Evolutionary conservation across 2,888 invertebrate species (phyloP), one percentile per base, ranked within the genome.

Genomic region (Exocentrus adspersus): DNA sequence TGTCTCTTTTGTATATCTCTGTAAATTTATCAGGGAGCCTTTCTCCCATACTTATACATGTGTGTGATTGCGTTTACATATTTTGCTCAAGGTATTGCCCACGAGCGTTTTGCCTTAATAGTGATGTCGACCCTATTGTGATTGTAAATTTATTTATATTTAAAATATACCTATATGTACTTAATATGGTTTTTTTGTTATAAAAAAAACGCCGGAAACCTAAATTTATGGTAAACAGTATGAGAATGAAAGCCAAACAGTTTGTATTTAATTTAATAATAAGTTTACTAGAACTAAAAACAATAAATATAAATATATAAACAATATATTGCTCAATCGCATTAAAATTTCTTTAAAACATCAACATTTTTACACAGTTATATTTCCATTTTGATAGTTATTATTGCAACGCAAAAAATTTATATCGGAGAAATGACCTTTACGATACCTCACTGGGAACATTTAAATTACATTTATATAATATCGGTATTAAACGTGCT

Each of bases 81-180:
- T 64, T 30, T 63, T 58, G 53, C 63, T 66, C 52, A 46, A 56
- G 41, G 56, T 46, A 41, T 21, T 20, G 43, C 41, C 65, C 68
- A 48, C 57, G 69, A 72, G 68, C 65, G 71, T 62, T 41, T 62
- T 56, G 62, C 62, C 67, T 65, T 62, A 46, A 68, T 62, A 72
- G 71, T 73, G 72, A 69, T 73, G 64, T 67, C 64, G 67, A 60
- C 63, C 64, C 59, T 63, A 68, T 69, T 72, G 73, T 73, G 72
- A 71, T 73, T 37, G 69, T 73, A 70, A 72, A 70, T 70, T 59
- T 69, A 72, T 71, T 72, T 71, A 70, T 72, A 72, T 68, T 68
- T 61, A 60, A 67, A 70, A 67, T 69, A 72, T 68, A 60, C n/a
- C n/a, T 60, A 67, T 68, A 61, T 59, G 69, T 69, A 65, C 67